These are phyloP conservation scores for Psylliodes chrysocephalus DNA, from an alignment of 2,888 invertebrate genomes.

Conservation along the genomic window DNA sequence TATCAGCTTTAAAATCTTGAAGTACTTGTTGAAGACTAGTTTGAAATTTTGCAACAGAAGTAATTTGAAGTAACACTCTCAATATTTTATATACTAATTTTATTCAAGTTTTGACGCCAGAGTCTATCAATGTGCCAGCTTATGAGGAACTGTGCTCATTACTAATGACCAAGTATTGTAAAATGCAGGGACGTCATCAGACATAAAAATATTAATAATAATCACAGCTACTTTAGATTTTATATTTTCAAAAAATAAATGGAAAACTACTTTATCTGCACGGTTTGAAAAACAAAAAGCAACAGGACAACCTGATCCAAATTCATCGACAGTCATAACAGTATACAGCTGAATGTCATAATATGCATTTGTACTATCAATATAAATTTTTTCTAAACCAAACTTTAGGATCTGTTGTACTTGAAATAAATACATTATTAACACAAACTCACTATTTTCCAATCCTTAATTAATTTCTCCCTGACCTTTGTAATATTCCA, in stretches of 20 bases:
- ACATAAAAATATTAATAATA: slow-evolving; percentile 16
- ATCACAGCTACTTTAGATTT: slow-evolving; percentile 14
- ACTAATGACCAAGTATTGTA: no score
- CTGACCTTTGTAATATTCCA: slow-evolving; percentile 25
- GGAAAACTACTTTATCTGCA: background rate
- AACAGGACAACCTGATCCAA: slow-evolving; percentile 41
- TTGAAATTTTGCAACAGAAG: no score
- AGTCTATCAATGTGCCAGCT: no score
- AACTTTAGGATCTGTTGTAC: background rate
- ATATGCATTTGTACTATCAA: slow-evolving; percentile 33
- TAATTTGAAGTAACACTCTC: background rate
- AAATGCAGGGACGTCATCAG: no score
- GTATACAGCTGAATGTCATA: slow-evolving; percentile 15
- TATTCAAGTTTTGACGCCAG: slow-evolving; percentile 16
- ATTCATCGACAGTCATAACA: slow-evolving; percentile 43
- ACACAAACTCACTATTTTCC: background rate
- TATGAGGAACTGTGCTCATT: slow-evolving; percentile 22
- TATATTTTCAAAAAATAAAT: slow-evolving; percentile 11
- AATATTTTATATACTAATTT: slow-evolving; percentile 16
- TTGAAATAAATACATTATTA: slow-evolving; percentile 19
- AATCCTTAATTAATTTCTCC: no score
- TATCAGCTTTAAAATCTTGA: no score
- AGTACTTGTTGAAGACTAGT: no score
- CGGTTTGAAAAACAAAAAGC: slow-evolving; percentile 27
- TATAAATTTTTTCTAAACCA: slow-evolving; percentile 28